phyloP scores from a whole-genome alignment of 2,113 vertebrate species.

The Hemiscyllium ocellatum region DNA sequence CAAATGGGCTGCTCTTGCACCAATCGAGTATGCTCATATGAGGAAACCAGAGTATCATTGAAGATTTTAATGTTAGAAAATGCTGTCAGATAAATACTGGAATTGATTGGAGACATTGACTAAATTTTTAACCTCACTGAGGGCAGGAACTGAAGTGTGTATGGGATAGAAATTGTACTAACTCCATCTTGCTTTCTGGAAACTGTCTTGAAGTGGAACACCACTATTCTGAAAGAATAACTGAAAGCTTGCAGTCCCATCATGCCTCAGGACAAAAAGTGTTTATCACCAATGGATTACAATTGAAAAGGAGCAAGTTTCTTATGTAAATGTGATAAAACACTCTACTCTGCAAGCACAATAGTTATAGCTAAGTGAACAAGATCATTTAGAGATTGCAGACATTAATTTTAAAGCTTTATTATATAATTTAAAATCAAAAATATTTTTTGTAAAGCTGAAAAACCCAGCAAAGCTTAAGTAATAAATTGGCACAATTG shows the following conservation, averaged over 20 bases:
- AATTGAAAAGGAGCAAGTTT: too few species aligned
- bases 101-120: neutral
- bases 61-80: neutral
- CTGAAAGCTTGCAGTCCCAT: neutral
- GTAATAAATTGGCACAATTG: neutral
- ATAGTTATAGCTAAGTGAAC: neutral
- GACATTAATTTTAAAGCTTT: neutral
- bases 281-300: neutral
- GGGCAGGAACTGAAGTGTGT: too few species aligned
- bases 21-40: too few species aligned
- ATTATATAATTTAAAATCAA: neutral
- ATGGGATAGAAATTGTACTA: too few species aligned
- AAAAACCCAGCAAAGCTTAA: neutral
- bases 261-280: neutral
- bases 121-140: too few species aligned
- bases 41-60: neutral
- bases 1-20: too few species aligned
- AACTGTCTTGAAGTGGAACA: neutral
- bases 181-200: neutral
- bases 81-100: neutral
- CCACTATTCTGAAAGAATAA: neutral
- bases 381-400: neutral
- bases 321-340: neutral
- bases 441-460: neutral
- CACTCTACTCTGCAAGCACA: neutral